Base-by-base conservation (phyloP, 2,797 vertebrate species). In the Adrianichthys oophorus region DNA sequence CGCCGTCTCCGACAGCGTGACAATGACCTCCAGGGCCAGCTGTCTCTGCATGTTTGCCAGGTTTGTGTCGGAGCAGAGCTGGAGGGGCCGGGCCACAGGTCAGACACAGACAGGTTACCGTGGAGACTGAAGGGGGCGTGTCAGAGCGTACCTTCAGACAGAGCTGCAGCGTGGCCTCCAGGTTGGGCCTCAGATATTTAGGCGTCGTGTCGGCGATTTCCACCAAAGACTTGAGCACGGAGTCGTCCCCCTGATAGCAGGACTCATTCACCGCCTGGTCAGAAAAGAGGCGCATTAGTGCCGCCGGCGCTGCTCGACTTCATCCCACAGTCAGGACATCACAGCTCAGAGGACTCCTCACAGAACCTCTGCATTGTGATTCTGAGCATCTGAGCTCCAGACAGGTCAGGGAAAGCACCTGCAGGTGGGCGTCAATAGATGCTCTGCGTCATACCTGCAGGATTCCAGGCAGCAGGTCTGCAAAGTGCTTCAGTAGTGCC, bases 171-270 rank as follows among this genome's bases (percentile, higher is more conserved):
- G 96, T 97, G 48, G 96, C 89, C 90, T 99, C 98, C 85, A 99
- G 90, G 79, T 98, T 93, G 51, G 96, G 95, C 56, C 97, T 90
- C 77, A 99, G 91, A 82, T 97, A 99, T 83, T 99, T 99, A 0
- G 98, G 98, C 18, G 96, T 96, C 0, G 97, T 96, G 90, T 99
- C 98, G 15, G 97, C 96, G 43, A 99, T 98, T 83, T 99, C 98
- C 83, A 99, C 97, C 23, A 99, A 90, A 43, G 98, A 98, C 85
- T 99, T 99, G 58, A 99, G 92, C 78, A 98, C 98, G 0, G 97
- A 95, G 85, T 99, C 98, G 8, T 99, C 98, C 5, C 92, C 95
- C 83, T 95, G 93, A 74, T 98, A 99, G 83, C 96, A 97, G 0
- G 97, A 98, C 52, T 99, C 96, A 62, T 98, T 98, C 65, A 98